Evolutionary conservation across 2,888 invertebrate genomes (phyloP), one percentile per base, ranked within the genome.

Genomic region (Melipona beecheii): DNA sequence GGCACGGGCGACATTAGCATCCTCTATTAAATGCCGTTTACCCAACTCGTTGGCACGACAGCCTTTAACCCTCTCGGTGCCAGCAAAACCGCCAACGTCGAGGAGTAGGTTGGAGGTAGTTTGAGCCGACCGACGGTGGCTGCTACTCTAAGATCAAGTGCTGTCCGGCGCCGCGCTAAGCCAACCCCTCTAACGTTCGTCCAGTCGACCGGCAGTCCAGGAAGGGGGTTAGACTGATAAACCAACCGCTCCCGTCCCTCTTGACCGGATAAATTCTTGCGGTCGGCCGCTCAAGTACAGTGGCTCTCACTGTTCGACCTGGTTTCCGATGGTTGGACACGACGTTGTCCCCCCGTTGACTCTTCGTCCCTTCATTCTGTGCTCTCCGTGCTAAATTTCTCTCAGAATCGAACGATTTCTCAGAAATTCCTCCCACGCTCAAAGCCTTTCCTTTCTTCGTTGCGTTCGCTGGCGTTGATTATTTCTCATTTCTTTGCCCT

Each of bases 101-200:
- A 77, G 85, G 86, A 84, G 77, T 65, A 80, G 93, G 91, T 92
- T 89, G 89, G 88, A 58, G 86, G 87, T 91, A 93, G 92, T 93
- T 92, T 90, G 89, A 92, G 92, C 92, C 89, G 92, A 88, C 93
- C 93, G 78, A 69, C 58, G 91, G 92, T 91, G 91, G 92, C 90
- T 91, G 89, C 89, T 90, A 88, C 90, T 89, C 92, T 92, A 93
- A 94, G 93, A 94, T 94, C 93, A 92, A 94, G 94, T 93, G 92
- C 92, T 92, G 91, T 92, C 92, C 91, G 89, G 89, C 87, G 87
- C 85, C 87, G 83, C 85, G 85, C 87, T 88, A 88, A 90, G 89
- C 91, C 84, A 85, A 89, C 80, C 88, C 86, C 85, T 81, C 88
- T 87, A 79, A 84, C 85, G 86, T 85, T 84, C 87, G 90, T 90